Percentiles rank a stretch among this genome's conserved stretches.
These are phyloP conservation scores for Macaca mulatta DNA, from an alignment of 2,113 vertebrate genomes.

Conservation along the genomic window DNA sequence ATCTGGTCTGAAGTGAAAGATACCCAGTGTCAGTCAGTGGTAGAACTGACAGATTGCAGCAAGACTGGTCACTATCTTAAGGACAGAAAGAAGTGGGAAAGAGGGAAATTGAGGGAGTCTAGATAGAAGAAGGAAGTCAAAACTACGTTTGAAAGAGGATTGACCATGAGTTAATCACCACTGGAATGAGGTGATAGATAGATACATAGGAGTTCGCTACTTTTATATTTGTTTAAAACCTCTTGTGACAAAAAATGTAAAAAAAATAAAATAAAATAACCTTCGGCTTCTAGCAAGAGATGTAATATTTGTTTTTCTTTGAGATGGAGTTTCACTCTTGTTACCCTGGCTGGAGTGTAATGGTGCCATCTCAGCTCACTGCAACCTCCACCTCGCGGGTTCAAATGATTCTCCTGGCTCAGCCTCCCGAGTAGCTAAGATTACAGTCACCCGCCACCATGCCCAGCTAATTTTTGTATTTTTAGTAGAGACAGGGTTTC, in stretches of 20 bases:
- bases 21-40: background rate
- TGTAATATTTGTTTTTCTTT: background rate
- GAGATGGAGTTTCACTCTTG: too few relatives aligned
- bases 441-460: too few relatives aligned
- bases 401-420: too few relatives aligned
- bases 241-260: background rate
- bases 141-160: background rate
- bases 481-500: too few relatives aligned
- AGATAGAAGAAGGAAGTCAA: background rate
- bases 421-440: too few relatives aligned
- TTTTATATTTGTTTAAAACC: background rate
- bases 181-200: background rate
- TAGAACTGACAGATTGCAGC: background rate
- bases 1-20: background rate
- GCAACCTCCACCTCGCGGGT: too few relatives aligned
- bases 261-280: background rate
- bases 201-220: too few relatives aligned
- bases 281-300: background rate
- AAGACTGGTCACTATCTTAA: background rate
- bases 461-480: too few relatives aligned
- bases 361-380: too few relatives aligned
- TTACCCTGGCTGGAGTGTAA: too few relatives aligned
- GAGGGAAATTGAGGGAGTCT: background rate
- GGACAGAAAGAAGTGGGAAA: conserved; percentile 33
- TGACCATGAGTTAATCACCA: background rate